Evolutionary conservation across 2,113 vertebrate genomes (phyloP).

Genomic region (Neodon shergylaensis): DNA sequence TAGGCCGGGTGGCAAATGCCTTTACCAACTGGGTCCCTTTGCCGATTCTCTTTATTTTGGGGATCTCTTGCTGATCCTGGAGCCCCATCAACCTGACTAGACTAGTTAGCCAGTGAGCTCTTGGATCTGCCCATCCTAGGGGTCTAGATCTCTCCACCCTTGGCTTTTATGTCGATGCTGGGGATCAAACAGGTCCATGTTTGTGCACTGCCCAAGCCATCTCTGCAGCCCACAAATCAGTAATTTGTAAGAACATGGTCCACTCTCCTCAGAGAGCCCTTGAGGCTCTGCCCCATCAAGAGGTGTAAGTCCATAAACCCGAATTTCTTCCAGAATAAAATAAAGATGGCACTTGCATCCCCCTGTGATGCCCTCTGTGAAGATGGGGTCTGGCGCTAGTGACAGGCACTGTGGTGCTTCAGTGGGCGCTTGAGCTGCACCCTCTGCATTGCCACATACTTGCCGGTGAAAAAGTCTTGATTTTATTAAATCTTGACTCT

Average conservation of each 20-base stretch:
- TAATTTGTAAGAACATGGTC: neutral
- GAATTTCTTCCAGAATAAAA: neutral
- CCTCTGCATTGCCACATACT: too few species aligned
- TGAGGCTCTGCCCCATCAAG: too few species aligned
- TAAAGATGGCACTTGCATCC: neutral
- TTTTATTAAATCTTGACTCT: neutral
- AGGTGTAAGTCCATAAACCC: neutral
- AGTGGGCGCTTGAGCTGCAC: too few species aligned
- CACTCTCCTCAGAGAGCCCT: neutral
- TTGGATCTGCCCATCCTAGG: neutral
- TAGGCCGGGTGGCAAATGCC: neutral
- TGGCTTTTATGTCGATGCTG: neutral
- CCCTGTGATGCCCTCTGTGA: neutral
- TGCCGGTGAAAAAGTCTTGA: neutral
- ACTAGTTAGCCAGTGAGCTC: neutral
- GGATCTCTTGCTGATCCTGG: neutral
- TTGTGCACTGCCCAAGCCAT: neutral
- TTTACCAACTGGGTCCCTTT: neutral
- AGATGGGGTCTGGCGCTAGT: neutral
- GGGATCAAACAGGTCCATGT: neutral
- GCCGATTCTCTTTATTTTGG: neutral
- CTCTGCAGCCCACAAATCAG: rapidly evolving
- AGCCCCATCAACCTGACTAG: too few species aligned
- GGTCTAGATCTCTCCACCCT: neutral
- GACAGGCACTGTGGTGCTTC: neutral